Percentiles rank a stretch among this genome's conserved stretches.
phyloP scores from a whole-genome alignment of 2,113 vertebrate species.

The Sinocyclocheilus anophthalmus region DNA sequence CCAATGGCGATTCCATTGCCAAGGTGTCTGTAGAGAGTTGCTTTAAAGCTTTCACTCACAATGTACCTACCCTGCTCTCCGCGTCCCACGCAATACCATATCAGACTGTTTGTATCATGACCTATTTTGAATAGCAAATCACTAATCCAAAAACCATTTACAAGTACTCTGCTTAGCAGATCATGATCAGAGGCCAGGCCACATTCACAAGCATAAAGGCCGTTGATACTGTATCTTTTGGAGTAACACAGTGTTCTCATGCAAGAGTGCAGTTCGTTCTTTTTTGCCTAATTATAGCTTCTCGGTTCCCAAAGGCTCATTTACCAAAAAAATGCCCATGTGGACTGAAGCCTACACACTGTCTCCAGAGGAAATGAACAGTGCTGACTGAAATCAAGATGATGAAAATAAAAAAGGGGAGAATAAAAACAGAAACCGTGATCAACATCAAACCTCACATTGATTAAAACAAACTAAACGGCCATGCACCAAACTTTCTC shows the following conservation, averaged over 20 bases:
- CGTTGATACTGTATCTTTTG: background rate
- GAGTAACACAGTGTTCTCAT: background rate
- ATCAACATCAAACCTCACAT: background rate
- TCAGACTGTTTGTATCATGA: constrained; percentile 3
- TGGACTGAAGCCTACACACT: background rate
- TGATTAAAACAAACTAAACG: constrained; percentile 43
- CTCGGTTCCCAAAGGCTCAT: constrained; percentile 1
- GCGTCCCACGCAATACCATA: background rate
- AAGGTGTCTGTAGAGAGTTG: no score
- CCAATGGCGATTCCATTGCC: no score
- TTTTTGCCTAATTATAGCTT: constrained; percentile 14
- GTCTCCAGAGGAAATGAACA: background rate
- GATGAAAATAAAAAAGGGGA: background rate
- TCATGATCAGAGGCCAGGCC: background rate
- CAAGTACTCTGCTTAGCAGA: constrained; percentile 13
- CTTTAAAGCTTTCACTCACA: background rate
- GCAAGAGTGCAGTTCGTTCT: background rate
- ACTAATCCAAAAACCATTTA: constrained; percentile 18
- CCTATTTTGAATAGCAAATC: constrained; percentile 18
- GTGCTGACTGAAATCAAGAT: background rate
- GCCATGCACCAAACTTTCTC: constrained; percentile 18
- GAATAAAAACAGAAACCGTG: background rate
- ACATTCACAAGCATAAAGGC: background rate
- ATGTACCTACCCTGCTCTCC: background rate
- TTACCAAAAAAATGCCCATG: background rate